A percentile compares a stretch with the other conserved stretches of the same genome.
phyloP scores from a whole-genome alignment of 2,888 invertebrate genomes.

The Epirrita christyi region DNA sequence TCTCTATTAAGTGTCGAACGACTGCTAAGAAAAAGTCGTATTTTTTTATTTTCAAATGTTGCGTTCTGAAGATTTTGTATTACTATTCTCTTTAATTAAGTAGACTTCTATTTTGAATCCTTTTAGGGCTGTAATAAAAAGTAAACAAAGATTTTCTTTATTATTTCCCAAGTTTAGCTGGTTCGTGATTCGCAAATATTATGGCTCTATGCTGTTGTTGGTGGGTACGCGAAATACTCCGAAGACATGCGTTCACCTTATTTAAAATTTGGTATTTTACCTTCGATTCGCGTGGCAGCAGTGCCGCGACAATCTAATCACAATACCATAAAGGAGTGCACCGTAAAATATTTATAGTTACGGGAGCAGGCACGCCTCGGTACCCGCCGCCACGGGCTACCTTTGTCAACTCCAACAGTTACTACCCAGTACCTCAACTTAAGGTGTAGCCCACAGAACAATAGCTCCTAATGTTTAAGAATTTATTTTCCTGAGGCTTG shows the following conservation, averaged over 20 bases:
- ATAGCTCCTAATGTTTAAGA: slow-evolving; percentile 20
- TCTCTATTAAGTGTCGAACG: no score
- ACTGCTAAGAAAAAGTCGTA: no score
- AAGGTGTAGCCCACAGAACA: slow-evolving; percentile 21
- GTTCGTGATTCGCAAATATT: slow-evolving; percentile 38
- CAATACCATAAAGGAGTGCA: slow-evolving; percentile 73
- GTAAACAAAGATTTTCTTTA: slow-evolving; percentile 5
- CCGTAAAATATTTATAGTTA: slow-evolving; percentile 75
- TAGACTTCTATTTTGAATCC: no score
- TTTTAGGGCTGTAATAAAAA: not conserved
- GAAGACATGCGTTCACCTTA: slow-evolving; percentile 54
- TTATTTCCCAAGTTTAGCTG: slow-evolving; percentile 28
- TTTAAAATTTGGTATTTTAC: slow-evolving; percentile 67
- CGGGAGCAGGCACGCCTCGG: slow-evolving; percentile 69
- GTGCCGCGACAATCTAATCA: slow-evolving; percentile 72
- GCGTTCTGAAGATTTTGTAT: no score
- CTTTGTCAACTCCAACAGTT: slow-evolving; percentile 45
- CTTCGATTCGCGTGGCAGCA: slow-evolving; percentile 63
- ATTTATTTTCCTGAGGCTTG: slow-evolving; percentile 8
- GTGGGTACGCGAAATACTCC: slow-evolving; percentile 44
- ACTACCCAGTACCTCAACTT: slow-evolving; percentile 13
- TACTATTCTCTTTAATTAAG: no score
- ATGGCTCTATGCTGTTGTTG: slow-evolving; percentile 40
- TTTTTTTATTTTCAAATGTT: no score
- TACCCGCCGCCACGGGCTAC: slow-evolving; percentile 56